Base-by-base conservation (phyloP, 2,797 vertebrate species). In the Loris lydekkerianus region DNA sequence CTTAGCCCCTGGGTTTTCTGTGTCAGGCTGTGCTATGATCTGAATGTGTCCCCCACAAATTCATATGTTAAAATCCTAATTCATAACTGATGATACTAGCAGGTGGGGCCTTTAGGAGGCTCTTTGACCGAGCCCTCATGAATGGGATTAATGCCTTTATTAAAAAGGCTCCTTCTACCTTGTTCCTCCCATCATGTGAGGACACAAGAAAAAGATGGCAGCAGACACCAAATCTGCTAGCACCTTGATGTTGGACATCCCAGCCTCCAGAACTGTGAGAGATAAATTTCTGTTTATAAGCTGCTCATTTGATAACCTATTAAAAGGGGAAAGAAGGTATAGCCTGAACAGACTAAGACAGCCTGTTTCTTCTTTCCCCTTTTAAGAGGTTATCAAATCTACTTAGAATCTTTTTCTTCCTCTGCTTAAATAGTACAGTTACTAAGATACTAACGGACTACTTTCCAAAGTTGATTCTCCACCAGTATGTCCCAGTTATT, bases 341-440 rank as follows among this genome's bases (percentile, higher is more conserved):
- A 67, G 23, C n/a, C n/a, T 18, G 8, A 67, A 21, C 7, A 37
- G 60, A 67, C 70, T 65, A 34, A 49, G 31, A 53, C 40, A 81
- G 27, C 49, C 69, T 88, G 10, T 5, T 91, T n/a, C 6, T 82
- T n/a, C 29, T 86, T 81, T 18, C 18, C n/a, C 7, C 65, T 90
- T 82, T 58, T 76, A 37, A 29, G 34, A 53, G 27, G 37, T 82
- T 25, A 34, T 83, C 27, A 65, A 58, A 49, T 87, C 82, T 86
- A n/a, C 46, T 25, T 89, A 81, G 81, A 82, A 56, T 17, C 46
- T 81, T 93, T 94, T 86, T 92, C 72, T 96, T 70, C 18, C 25
- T 63, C 70, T 73, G 37, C 13, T 49, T 37, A 37, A 86, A 53
- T 69, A n/a, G 43, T 61, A 27, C 83, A 37, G 37, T 87, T 92